phyloP scores from a whole-genome alignment of 1,140 invertebrate species.

The Phocides pigmalion region DNA sequence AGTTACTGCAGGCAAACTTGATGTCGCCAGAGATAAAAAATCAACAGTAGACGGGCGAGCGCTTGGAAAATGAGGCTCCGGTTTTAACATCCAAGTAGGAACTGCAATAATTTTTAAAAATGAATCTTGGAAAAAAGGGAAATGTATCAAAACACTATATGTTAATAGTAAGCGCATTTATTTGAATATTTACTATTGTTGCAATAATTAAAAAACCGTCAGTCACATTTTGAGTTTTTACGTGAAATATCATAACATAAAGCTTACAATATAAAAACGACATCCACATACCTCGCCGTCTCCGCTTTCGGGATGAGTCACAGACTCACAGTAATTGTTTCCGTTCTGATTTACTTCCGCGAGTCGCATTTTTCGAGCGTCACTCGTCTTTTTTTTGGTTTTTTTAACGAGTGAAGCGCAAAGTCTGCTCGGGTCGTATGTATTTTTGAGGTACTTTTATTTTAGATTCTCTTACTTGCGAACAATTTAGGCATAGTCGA shows the following conservation, averaged over 20 bases:
- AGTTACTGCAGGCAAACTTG: slow-evolving; percentile 15
- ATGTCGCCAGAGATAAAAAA: slow-evolving; percentile 17
- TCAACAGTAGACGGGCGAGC: background rate
- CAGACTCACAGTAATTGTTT: slow-evolving; percentile 30
- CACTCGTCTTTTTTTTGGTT: slow-evolving; percentile 15
- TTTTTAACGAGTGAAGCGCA: slow-evolving; percentile 30
- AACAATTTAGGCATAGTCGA: slow-evolving; percentile 38
- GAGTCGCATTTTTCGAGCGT: slow-evolving; percentile 33
- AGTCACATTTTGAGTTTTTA: background rate
- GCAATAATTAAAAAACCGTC: background rate
- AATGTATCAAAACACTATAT: background rate
- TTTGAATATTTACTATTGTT: background rate
- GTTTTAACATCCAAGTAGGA: background rate
- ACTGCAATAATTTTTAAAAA: background rate
- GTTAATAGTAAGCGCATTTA: too few species aligned
- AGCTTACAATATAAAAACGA: slow-evolving; percentile 19
- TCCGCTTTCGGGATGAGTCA: slow-evolving; percentile 19
- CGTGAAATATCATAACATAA: slow-evolving; percentile 6
- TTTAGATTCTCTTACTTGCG: slow-evolving; percentile 25
- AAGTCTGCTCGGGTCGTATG: slow-evolving; percentile 21
- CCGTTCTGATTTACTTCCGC: slow-evolving; percentile 34
- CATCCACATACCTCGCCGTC: slow-evolving; percentile 1
- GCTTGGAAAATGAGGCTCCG: background rate
- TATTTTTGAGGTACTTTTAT: slow-evolving; percentile 26
- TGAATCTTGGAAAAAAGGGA: background rate